Conservation (phyloP, 1,140 invertebrate genomes). For the Euwallacea fornicatus region DNA sequence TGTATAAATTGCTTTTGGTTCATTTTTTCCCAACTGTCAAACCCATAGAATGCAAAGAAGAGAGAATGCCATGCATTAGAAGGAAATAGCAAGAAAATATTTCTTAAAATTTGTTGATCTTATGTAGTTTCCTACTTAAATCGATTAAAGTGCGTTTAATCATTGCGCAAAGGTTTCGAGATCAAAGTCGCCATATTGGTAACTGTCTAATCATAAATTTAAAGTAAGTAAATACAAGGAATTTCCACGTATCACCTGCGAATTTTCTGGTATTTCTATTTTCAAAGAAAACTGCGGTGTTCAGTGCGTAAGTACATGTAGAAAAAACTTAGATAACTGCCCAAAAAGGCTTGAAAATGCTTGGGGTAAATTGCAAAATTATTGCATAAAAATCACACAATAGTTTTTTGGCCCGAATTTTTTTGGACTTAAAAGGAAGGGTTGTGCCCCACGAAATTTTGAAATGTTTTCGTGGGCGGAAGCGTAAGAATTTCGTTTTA, state of each 20-base stretch:
- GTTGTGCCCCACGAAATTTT: constrained; percentile 4
- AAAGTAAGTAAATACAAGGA: constrained; percentile 48
- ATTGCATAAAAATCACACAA: constrained; percentile 45
- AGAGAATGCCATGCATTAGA: no score
- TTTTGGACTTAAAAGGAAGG: constrained; percentile 30
- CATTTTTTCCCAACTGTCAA: no score
- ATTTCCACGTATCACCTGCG: constrained; percentile 41
- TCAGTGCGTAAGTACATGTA: constrained; percentile 43
- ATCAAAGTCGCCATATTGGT: constrained; percentile 50
- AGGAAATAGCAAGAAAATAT: no score
- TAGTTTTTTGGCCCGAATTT: constrained; percentile 32
- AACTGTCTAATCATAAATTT: constrained; percentile 50
- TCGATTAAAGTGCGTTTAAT: not conserved
- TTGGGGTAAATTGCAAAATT: constrained; percentile 26
- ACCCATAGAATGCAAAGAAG: no score
- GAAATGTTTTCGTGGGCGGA: no score
- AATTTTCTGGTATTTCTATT: constrained; percentile 38
- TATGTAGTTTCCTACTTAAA: no score
- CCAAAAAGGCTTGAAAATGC: constrained; percentile 12
- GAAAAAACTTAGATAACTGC: constrained; percentile 10
- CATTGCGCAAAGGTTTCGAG: constrained; percentile 33
- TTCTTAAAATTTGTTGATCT: no score
- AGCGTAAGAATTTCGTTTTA: no score
- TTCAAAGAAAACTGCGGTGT: constrained; percentile 25
- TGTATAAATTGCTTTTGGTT: no score